Conservation (phyloP, 2,797 vertebrate genomes). For the Podarcis siculus region DNA sequence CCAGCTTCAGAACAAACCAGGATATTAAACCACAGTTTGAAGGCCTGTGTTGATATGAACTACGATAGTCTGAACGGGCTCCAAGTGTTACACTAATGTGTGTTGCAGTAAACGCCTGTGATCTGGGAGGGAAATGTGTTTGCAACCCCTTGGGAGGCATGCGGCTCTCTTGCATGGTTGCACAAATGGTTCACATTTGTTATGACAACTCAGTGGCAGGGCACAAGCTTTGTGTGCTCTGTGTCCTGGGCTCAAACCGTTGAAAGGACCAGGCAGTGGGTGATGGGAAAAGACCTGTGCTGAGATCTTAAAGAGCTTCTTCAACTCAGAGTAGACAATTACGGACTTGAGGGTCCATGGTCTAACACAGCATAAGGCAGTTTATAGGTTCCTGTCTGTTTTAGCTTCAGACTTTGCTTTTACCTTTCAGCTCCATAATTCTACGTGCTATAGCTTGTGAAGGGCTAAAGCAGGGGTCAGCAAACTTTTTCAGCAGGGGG, state of each 20-base stretch:
- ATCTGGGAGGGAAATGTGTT: background rate
- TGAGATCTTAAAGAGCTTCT: background rate
- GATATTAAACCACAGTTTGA: no score
- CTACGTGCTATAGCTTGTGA: background rate
- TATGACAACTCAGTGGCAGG: background rate
- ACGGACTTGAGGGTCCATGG: background rate
- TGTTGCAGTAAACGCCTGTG: background rate
- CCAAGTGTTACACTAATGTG: background rate
- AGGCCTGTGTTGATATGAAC: no score
- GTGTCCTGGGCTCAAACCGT: background rate
- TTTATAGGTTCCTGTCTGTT: background rate
- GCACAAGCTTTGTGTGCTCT: background rate
- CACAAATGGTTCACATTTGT: background rate
- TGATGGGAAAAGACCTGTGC: background rate
- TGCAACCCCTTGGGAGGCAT: background rate
- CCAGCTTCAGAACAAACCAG: no score
- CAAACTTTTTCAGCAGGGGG: no score
- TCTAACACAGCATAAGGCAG: background rate
- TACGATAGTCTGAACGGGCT: no score
- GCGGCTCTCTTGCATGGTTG: background rate
- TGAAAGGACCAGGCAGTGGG: background rate
- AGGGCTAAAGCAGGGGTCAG: rapidly evolving
- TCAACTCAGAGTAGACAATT: no score
- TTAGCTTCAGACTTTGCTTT: background rate
- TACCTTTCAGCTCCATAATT: background rate